Base-by-base conservation (phyloP, 2,113 vertebrate genomes). In the Sterna hirundo region DNA sequence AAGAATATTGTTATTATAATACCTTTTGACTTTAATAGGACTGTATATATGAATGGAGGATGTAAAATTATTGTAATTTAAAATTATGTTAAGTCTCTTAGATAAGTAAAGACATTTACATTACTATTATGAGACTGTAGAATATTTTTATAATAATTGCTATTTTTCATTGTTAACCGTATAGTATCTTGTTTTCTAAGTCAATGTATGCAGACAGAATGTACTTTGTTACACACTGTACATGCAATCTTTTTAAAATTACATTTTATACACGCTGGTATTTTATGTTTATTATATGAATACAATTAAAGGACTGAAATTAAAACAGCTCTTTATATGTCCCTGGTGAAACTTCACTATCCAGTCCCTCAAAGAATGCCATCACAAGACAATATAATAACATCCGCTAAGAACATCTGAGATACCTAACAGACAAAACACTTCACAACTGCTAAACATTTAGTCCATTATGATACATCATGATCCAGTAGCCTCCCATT, bases 111-210 rank as follows among this genome's bases (percentile, higher is more conserved):
- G 90, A 91, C 93, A 96, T 96, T 98, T 97, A 96, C 95, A 97
- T 96, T 96, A 47, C 88, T 97, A 86, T 97, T 97, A 95, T 94
- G 95, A 96, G 93, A 92, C 92, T 95, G 91, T 97, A 98, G 93
- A 97, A 87, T 98, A 97, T 97, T 97, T 98, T 98, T 97, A 65
- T 98, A 98, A 98, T 97, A 96, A 97, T 97, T 97, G 72, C 87
- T 97, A 97, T 98, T 98, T 98, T 98, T 98, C 96, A 97, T 86
- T 97, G 94, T 97, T 97, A 98, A 97, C 92, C 96, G 7, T 89
- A 96, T 76, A 94, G 70, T 96, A 92, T 96, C 95, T 97, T 98
- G 96, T 98, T 98, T 98, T 98, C 96, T 94, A 97, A 96, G 95
- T 95, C 97, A 97, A 94, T 92, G 71, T 96, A 94, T 81, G 95